These are phyloP conservation scores for Stenopsyche tienmushanensis DNA, from an alignment of 1,140 invertebrate genomes.

Conservation along the genomic window DNA sequence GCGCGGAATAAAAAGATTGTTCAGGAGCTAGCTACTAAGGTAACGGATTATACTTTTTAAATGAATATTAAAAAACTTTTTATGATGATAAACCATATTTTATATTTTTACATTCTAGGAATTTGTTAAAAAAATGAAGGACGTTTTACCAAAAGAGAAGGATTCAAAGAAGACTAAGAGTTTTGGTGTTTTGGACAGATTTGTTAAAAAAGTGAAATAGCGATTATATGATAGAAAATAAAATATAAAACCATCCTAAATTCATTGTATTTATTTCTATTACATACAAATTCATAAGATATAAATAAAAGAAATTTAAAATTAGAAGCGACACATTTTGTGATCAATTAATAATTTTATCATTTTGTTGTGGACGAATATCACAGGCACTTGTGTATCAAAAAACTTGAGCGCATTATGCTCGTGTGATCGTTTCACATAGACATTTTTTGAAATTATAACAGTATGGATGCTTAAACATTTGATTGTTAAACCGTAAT, in stretches of 20 bases:
- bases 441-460: no score
- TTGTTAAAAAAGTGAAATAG: slow-evolving; percentile 49
- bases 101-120: slow-evolving; percentile 54
- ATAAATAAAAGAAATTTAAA: no score
- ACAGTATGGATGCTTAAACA: no score
- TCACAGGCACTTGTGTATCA: no score
- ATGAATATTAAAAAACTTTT: slow-evolving; percentile 41
- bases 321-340: no score
- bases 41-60: slow-evolving; percentile 49
- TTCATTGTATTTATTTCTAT: background rate
- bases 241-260: background rate
- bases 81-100: slow-evolving; percentile 19
- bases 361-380: no score
- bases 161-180: slow-evolving; percentile 47
- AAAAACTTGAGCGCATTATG: no score
- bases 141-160: slow-evolving; percentile 33
- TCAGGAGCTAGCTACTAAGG: slow-evolving; percentile 66
- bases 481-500: no score
- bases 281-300: background rate
- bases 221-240: background rate
- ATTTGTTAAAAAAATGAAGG: slow-evolving; percentile 57
- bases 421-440: no score
- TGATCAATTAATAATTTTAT: no score
- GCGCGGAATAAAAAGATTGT: slow-evolving; percentile 79
- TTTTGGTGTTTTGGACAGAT: slow-evolving; percentile 66